Evolutionary conservation across 92 coral and sea anemone species (phyloP).

Genomic region (Porites divaricata): DNA sequence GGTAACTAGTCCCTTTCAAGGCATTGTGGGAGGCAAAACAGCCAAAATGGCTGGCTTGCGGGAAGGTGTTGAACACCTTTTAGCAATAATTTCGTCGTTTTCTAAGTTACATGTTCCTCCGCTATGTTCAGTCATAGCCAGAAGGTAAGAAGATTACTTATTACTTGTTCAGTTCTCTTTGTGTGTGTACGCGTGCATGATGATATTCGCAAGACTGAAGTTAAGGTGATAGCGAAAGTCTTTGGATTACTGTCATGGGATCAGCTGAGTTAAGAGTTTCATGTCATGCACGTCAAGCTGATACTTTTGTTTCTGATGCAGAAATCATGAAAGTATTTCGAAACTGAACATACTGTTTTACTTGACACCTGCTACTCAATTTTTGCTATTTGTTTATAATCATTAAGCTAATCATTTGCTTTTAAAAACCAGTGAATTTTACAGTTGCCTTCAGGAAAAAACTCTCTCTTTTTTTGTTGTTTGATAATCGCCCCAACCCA

Average conservation of each 20-base stretch:
- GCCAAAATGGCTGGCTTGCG: constrained; percentile 79
- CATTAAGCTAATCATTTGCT: no score
- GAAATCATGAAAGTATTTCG: no score
- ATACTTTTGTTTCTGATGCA: no score
- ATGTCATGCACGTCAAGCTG: neutral
- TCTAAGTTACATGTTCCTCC: constrained; percentile 74
- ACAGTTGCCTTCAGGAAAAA: no score
- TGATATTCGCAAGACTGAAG: neutral
- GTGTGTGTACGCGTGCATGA: neutral
- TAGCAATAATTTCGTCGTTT: constrained; percentile 69
- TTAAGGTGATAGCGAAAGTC: neutral
- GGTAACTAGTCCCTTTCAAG: neutral
- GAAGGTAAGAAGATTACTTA: constrained; percentile 60
- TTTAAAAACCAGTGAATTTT: no score
- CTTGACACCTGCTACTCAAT: no score
- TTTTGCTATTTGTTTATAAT: no score
- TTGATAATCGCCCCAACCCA: no score
- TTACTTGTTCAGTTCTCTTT: neutral
- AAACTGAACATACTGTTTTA: no score
- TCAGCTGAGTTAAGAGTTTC: neutral
- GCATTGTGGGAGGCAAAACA: constrained; percentile 26
- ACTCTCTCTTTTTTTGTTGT: no score
- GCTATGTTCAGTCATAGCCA: constrained; percentile 74
- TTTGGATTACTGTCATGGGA: neutral
- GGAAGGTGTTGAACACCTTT: constrained; percentile 75